phyloP scores from a whole-genome alignment of 2,113 vertebrate genomes.

The Aptenodytes patagonicus region DNA sequence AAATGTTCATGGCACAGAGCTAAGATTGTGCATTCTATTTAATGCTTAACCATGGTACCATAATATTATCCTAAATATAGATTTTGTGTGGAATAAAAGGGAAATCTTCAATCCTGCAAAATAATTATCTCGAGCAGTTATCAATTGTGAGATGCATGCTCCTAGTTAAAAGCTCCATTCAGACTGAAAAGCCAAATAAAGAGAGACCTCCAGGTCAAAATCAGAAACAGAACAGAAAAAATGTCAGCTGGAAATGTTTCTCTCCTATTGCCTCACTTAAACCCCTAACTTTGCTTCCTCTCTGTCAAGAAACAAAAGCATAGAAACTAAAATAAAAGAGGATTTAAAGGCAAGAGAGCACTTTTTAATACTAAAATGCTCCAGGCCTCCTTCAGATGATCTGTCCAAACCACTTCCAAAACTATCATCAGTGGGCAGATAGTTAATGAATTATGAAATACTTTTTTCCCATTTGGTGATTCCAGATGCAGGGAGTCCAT shows the following conservation, averaged over 20 bases:
- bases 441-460: conserved; percentile 22
- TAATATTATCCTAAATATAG: not conserved
- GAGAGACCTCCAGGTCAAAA: not conserved
- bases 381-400: not conserved
- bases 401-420: conserved; percentile 16
- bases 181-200: not conserved
- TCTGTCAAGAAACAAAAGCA: not conserved
- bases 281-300: not conserved
- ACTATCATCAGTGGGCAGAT: not conserved
- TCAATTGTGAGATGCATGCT: not conserved
- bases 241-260: not conserved
- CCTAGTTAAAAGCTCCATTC: not conserved
- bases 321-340: not conserved
- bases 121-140: not conserved
- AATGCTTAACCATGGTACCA: not conserved
- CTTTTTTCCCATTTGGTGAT: not conserved
- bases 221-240: not conserved
- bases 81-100: not conserved
- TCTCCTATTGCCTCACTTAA: not conserved
- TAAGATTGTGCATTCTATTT: not conserved
- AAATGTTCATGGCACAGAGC: not conserved
- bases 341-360: not conserved
- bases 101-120: not conserved
- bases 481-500: not conserved
- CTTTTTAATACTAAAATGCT: conserved; percentile 19